Evolutionary conservation across 2,797 vertebrate species (phyloP), one percentile per base, ranked within the genome.

Genomic region (Sitta carolinensis): DNA sequence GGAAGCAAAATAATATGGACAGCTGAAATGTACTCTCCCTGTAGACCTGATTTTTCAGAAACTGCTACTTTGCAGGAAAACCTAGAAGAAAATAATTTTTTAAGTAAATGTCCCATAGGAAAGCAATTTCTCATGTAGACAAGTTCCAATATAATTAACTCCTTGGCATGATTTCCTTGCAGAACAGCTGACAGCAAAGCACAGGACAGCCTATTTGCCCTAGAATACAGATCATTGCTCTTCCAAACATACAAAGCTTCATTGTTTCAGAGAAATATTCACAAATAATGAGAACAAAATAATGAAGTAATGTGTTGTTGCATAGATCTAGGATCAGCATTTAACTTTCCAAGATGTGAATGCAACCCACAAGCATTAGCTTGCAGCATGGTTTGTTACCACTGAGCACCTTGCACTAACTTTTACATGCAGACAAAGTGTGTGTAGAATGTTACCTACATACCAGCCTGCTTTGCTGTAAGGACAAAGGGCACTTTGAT

Each of bases 401-500:
- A 6, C 43, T 66, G 40, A 34, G 61, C 45, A 76, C 63, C 43
- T 86, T 57, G 51, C 25, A 57, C 23, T 66, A 79, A 52, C 47
- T 89, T 85, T 42, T 6, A 20, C 1, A 0, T 54, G 47, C 52
- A 50, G 9, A 30, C 19, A 86, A 75, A 88, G 6, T 0, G 13
- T 89, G 59, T 10, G 34, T 10, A 73, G 73, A 89, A 63, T 40
- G 22, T 22, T 69, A 45, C 55, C 80, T 51, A 55, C 30, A 0
- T 77, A 81, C 27, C 32, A 62, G 47, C 48, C 76, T 78, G 59
- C 47, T 66, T 72, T 91, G 84, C 84, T 95, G 32, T 87, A 86
- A 93, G 84, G 76, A 69, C 91, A 95, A 94, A 93, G 89, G 52
- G 89, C 77, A 63, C 48, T 89, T 93, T 70, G 76, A 70, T 70